phyloP scores from a whole-genome alignment of 2,113 vertebrate genomes.

The Mustelus asterias region DNA sequence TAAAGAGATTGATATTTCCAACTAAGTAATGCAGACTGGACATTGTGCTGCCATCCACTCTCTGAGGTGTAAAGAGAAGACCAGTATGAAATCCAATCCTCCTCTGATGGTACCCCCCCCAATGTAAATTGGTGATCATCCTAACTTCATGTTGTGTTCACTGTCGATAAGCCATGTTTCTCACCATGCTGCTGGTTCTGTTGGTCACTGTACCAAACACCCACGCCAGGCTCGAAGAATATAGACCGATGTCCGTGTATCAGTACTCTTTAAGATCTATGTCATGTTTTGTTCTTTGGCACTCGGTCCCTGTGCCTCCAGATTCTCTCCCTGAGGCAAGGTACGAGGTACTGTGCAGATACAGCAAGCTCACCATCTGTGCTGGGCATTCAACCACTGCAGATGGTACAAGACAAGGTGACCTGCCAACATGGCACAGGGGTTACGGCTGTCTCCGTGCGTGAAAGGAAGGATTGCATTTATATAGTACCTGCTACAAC shows the following conservation, averaged over 20 bases:
- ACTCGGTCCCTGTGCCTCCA: background rate
- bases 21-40: background rate
- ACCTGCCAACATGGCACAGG: constrained; percentile 4
- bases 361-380: background rate
- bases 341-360: background rate
- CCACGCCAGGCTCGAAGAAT: background rate
- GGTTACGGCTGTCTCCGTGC: background rate
- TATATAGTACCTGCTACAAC: background rate
- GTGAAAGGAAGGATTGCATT: background rate
- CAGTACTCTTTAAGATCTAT: background rate
- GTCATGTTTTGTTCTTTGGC: constrained; percentile 1
- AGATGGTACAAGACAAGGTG: background rate
- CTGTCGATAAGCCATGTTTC: background rate
- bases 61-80: background rate
- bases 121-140: background rate
- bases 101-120: background rate
- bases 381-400: background rate
- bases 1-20: background rate
- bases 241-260: background rate
- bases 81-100: background rate
- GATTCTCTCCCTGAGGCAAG: background rate
- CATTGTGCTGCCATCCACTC: background rate
- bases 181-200: background rate
- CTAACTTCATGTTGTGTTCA: background rate
- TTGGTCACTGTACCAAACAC: background rate